Conservation (phyloP, 2,888 invertebrate species). For the Stenodema calcarata region DNA sequence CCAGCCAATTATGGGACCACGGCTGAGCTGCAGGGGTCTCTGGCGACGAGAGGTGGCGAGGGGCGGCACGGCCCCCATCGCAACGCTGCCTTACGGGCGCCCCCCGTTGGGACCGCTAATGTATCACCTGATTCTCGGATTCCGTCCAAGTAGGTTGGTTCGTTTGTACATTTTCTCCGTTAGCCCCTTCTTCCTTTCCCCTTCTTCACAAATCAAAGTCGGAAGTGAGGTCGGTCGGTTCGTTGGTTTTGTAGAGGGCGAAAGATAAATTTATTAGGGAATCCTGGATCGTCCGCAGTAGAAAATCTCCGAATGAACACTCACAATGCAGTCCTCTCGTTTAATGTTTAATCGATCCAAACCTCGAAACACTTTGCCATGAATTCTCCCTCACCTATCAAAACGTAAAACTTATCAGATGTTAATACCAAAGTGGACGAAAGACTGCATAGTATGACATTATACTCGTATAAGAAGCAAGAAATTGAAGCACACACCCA, state of each 20-base stretch:
- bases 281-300: neutral
- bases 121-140: constrained; percentile 12
- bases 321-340: neutral
- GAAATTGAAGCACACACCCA: no score
- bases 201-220: neutral
- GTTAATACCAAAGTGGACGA: no score
- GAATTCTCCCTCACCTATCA: no score
- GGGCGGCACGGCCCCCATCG: neutral
- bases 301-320: neutral
- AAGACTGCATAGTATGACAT: no score
- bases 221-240: neutral
- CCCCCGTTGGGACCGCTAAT: constrained; percentile 27
- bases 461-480: no score
- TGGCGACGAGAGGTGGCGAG: no score
- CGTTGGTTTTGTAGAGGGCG: neutral
- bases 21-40: neutral
- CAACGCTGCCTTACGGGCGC: neutral
- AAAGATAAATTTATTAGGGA: neutral
- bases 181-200: neutral
- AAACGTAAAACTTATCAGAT: no score
- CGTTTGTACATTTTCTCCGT: neutral
- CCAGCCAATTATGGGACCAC: constrained; percentile 32
- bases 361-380: no score
- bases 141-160: constrained; percentile 3
- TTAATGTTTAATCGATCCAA: no score